A percentile compares a stretch with the other conserved stretches of the same genome.
Evolutionary conservation across 2,113 vertebrate genomes (phyloP).

Genomic region (Aspiorhynchus laticeps): DNA sequence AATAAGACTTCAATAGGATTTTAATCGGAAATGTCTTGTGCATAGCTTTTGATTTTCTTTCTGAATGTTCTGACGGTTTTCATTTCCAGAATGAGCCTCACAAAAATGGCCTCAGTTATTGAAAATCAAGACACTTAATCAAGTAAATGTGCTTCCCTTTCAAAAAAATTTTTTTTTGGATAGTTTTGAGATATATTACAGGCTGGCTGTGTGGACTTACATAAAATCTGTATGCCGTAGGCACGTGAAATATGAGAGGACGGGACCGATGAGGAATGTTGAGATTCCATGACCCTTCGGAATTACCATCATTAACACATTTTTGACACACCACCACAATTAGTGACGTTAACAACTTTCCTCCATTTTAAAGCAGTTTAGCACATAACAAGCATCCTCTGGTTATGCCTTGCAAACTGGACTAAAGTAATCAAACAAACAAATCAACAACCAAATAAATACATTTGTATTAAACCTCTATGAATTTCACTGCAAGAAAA

Average conservation of each 20-base stretch:
- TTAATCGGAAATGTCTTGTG: background rate
- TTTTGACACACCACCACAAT: slow-evolving; percentile 12
- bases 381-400: background rate
- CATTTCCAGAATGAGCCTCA: background rate
- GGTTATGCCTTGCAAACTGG: background rate
- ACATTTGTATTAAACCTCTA: background rate
- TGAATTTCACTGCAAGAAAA: background rate
- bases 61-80: background rate
- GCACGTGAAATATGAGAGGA: slow-evolving; percentile 7
- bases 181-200: background rate
- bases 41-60: background rate
- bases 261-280: background rate
- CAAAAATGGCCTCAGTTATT: background rate
- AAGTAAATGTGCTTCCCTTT: background rate
- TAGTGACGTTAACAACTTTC: slow-evolving; percentile 9
- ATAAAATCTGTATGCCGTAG: background rate
- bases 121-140: background rate
- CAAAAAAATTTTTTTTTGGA: background rate
- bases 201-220: background rate
- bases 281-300: slow-evolving; percentile 12
- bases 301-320: slow-evolving; percentile 33
- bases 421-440: background rate
- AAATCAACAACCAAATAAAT: background rate
- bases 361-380: background rate
- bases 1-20: background rate